Base-by-base conservation (phyloP, 2,888 invertebrate genomes). In the Helleia helle region DNA sequence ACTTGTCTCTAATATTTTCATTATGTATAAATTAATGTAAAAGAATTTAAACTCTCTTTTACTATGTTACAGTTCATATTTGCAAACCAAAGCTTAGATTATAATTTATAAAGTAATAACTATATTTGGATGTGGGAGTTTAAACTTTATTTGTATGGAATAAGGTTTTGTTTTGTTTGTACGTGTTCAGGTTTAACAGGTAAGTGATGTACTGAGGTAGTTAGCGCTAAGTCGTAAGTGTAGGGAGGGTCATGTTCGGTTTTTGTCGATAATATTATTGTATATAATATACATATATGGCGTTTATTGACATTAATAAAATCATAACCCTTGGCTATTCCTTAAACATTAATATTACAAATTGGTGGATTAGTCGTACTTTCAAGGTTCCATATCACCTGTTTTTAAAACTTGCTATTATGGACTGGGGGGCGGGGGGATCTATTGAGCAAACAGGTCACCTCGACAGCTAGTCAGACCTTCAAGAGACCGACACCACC, bases 141-240 rank as follows among this genome's bases (percentile, higher is more conserved):
- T 37, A 9, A 2, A 26, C 41, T 36, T 8, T 46, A 25, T 9
- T 1, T 0, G 1, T 0, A 2, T 7, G 8, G 1, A 2, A 27
- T 48, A 53, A 40, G 42, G 51, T 25, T 25, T 30, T 37, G 29
- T 42, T 46, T 54, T 1, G 36, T 8, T n/a, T 49, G 51, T 1
- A 38, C 8, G 4, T 18, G 34, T 11, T 9, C 18, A 18, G 54
- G 54, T 53, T 39, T 28, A 24, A 28, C 17, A 29, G 41, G 40
- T 62, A 64, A 67, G 62, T 57, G 65, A 64, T 66, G 62, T 59
- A 46, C 43, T 62, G 65, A 68, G 67, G 70, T 69, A 68, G 69
- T 70, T 66, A 64, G 60, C 55, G 58, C 57, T 56, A 61, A 68
- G 63, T 70, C 67, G 60, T 60, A 51, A 51, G 38, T 15, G 2